Evolutionary conservation across 2,888 invertebrate species (phyloP).

Genomic region (Clanis bilineata): DNA sequence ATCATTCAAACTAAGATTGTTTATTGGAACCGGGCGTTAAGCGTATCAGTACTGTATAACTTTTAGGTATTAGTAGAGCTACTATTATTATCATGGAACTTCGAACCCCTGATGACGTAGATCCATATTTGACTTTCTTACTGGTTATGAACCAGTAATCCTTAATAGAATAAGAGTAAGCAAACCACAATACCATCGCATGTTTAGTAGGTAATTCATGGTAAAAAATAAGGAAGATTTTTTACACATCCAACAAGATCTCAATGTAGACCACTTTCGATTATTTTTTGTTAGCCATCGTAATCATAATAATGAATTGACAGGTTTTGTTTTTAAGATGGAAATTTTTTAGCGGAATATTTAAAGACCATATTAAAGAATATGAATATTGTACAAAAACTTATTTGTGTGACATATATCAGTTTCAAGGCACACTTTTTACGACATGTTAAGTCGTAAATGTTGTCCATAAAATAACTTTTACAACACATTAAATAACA

Average conservation of each 20-base stretch:
- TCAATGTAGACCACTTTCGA: not conserved
- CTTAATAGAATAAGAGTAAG: too few relatives aligned
- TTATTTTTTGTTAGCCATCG: not conserved
- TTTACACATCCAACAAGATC: not conserved
- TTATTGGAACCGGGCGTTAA: too few relatives aligned
- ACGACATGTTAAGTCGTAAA: not conserved
- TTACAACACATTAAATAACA: not conserved
- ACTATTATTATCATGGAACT: too few relatives aligned
- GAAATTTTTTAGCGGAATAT: not conserved
- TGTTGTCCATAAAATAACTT: not conserved
- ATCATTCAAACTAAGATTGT: too few relatives aligned
- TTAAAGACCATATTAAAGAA: not conserved
- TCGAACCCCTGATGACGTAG: too few relatives aligned
- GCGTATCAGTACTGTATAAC: too few relatives aligned
- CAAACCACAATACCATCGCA: too few relatives aligned
- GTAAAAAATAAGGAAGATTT: not conserved
- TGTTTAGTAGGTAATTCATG: too few relatives aligned
- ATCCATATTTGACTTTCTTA: too few relatives aligned
- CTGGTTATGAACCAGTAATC: too few relatives aligned
- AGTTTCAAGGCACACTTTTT: not conserved
- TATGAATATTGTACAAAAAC: not conserved
- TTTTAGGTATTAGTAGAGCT: too few relatives aligned
- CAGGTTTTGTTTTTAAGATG: not conserved
- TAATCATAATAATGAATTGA: too few relatives aligned
- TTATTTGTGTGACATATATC: not conserved